These are phyloP conservation scores for Myrmecobius fasciatus DNA, from an alignment of 2,113 vertebrate species.

Conservation along the genomic window DNA sequence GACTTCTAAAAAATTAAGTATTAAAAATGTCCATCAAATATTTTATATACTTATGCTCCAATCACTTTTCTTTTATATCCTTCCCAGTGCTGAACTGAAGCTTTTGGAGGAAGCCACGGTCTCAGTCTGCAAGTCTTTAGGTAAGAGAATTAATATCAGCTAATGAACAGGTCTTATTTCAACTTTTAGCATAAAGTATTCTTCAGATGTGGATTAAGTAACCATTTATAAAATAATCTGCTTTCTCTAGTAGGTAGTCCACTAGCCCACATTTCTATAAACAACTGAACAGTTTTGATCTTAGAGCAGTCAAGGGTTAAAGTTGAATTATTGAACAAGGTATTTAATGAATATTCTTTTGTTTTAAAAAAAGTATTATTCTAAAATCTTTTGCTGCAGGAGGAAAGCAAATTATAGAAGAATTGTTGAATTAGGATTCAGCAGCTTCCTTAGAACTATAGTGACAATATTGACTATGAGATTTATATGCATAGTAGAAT, in stretches of 20 bases:
- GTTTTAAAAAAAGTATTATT: neutral
- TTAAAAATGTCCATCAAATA: neutral
- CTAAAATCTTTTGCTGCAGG: neutral
- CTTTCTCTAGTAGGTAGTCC: neutral
- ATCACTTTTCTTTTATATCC: constrained; percentile 48
- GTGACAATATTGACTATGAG: neutral
- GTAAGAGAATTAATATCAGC: constrained; percentile 82
- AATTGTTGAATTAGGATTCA: neutral
- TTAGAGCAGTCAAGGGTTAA: neutral
- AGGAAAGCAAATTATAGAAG: neutral
- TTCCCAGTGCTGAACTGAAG: constrained; percentile 91
- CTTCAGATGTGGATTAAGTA: neutral
- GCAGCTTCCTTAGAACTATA: neutral
- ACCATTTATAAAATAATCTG: neutral
- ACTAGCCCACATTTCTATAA: neutral
- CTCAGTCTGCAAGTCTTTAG: constrained; percentile 93
- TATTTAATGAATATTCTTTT: neutral
- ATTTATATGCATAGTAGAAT: neutral
- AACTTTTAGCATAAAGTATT: neutral
- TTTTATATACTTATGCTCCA: neutral
- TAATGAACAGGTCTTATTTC: neutral
- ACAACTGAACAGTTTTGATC: neutral
- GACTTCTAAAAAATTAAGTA: neutral
- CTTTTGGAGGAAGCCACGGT: constrained; percentile 94
- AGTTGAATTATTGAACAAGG: neutral